Conservation (phyloP, 2,797 vertebrate species). For the Sebastes alutus region DNA sequence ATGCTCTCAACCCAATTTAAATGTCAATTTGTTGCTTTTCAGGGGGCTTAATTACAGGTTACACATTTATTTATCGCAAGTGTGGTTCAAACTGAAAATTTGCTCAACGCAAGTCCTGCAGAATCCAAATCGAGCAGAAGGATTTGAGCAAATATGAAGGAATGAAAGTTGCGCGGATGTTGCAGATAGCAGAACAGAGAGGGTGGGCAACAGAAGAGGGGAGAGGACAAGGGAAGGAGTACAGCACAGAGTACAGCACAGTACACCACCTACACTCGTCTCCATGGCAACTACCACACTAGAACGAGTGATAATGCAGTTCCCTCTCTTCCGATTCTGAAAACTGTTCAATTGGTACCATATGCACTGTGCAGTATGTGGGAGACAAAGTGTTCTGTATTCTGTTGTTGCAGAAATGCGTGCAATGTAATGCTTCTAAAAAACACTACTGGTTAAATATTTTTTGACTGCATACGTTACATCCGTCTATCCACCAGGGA, state of each 20-base stretch:
- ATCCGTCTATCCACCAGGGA: slow-evolving; percentile 38
- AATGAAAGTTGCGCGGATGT: slow-evolving; percentile 64
- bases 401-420: slow-evolving; percentile 31
- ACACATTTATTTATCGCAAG: neutral
- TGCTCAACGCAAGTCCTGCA: neutral
- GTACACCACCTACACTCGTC: slow-evolving; percentile 83
- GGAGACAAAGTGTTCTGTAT: slow-evolving; percentile 66
- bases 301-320: slow-evolving; percentile 77
- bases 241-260: slow-evolving; percentile 71
- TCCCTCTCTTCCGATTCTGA: slow-evolving; percentile 70
- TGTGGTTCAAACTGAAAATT: neutral
- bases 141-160: slow-evolving; percentile 39
- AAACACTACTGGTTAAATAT: slow-evolving; percentile 2
- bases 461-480: slow-evolving; percentile 2
- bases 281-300: slow-evolving; percentile 82
- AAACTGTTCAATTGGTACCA: slow-evolving; percentile 71
- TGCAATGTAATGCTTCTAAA: slow-evolving; percentile 1
- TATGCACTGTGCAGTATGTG: slow-evolving; percentile 69
- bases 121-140: neutral
- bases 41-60: neutral
- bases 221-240: slow-evolving; percentile 73
- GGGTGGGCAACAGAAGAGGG: slow-evolving; percentile 69
- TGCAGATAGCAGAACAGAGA: slow-evolving; percentile 73
- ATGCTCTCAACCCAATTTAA: neutral
- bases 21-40: neutral